Conservation (phyloP, 2,888 invertebrate species). For the Xylota sylvarum region DNA sequence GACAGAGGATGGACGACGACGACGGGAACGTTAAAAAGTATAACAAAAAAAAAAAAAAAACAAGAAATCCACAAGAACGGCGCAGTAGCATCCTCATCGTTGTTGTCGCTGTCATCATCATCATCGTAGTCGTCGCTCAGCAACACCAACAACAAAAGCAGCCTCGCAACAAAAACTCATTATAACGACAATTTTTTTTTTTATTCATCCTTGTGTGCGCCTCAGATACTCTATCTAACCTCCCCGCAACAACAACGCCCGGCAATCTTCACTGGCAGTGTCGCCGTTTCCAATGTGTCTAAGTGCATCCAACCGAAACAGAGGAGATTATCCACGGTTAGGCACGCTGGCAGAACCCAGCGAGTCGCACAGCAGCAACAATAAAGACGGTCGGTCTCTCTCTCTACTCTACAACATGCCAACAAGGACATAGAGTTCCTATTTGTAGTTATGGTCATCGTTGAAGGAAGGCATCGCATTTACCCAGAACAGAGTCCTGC, state of each 20-base stretch:
- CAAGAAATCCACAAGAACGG: constrained; percentile 35
- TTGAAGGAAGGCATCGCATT: constrained; percentile 25
- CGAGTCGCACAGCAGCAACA: constrained; percentile 28
- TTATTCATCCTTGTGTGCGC: constrained; percentile 56
- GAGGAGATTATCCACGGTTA: constrained; percentile 77
- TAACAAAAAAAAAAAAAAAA: constrained; percentile 11
- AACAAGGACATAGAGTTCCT: constrained; percentile 60
- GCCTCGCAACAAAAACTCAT: constrained; percentile 70
- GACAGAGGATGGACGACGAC: constrained; percentile 55
- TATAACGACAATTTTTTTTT: constrained; percentile 64
- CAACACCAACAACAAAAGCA: constrained; percentile 44
- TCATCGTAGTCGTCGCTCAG: constrained; percentile 50
- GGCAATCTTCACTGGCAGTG: constrained; percentile 66
- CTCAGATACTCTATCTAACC: constrained; percentile 60
- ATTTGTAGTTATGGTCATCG: constrained; percentile 74
- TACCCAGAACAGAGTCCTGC: constrained; percentile 15
- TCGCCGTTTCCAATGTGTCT: constrained; percentile 70
- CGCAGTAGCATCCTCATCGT: constrained; percentile 64
- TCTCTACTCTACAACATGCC: constrained; percentile 4
- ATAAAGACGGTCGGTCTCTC: constrained; percentile 12
- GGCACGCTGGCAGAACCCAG: constrained; percentile 63
- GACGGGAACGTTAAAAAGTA: constrained; percentile 48
- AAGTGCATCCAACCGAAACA: constrained; percentile 76
- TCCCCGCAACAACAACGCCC: constrained; percentile 58
- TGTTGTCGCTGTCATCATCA: constrained; percentile 64